phyloP scores from a whole-genome alignment of 2,113 vertebrate species.

The Oryzias curvinotus region DNA sequence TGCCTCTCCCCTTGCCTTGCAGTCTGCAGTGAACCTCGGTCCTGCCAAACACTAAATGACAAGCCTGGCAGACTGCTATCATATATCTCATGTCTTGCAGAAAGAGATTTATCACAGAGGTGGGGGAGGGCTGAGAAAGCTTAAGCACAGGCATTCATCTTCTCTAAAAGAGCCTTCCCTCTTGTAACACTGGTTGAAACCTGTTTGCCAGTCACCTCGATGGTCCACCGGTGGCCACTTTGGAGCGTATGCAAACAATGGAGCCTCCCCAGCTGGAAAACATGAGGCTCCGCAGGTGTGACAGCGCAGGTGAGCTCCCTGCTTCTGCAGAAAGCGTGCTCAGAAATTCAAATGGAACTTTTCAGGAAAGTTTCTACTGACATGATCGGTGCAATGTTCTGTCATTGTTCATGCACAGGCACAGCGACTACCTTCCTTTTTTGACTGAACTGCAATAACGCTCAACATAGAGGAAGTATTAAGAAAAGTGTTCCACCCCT shows the following conservation, averaged over 20 bases:
- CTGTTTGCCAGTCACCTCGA: slow-evolving; percentile 19
- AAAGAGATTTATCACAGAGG: slow-evolving; percentile 8
- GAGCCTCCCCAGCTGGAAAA: slow-evolving; percentile 55
- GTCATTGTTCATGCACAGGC: not conserved
- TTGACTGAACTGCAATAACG: too few relatives aligned
- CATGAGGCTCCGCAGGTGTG: slow-evolving; percentile 45
- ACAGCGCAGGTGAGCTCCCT: slow-evolving; percentile 72
- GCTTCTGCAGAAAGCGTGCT: slow-evolving; percentile 5
- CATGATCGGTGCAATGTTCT: not conserved
- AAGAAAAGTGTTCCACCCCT: too few relatives aligned
- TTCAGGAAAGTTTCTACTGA: not conserved
- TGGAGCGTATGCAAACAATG: slow-evolving; percentile 46
- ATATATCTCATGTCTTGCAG: slow-evolving; percentile 57
- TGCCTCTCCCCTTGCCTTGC: slow-evolving; percentile 18
- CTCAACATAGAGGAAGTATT: too few relatives aligned
- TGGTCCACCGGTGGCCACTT: slow-evolving; percentile 3
- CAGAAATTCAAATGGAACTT: not conserved
- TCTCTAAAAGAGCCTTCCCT: slow-evolving; percentile 53
- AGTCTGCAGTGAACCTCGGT: slow-evolving; percentile 62
- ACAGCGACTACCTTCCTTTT: too few relatives aligned
- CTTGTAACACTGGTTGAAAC: slow-evolving; percentile 4
- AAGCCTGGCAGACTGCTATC: slow-evolving; percentile 65
- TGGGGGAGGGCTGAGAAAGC: slow-evolving; percentile 28
- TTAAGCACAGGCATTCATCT: slow-evolving; percentile 40
- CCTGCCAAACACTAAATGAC: slow-evolving; percentile 74